Conservation (phyloP, 2,113 vertebrate species). For the Euleptes europaea region DNA sequence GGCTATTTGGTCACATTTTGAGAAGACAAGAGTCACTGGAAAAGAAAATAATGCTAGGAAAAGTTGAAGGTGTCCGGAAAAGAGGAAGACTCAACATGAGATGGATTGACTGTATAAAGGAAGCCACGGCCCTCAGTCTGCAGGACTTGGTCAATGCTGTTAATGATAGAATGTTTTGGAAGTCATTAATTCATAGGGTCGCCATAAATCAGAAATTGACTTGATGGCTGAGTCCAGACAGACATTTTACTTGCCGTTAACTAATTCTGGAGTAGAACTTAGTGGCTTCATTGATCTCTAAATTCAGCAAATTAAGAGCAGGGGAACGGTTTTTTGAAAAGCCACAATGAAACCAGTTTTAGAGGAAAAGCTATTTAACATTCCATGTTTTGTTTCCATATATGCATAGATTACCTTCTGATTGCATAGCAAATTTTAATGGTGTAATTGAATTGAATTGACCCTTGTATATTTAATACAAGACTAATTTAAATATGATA, state of each 20-base stretch:
- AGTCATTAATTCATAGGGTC: no score
- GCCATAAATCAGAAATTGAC: no score
- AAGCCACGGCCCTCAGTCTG: no score
- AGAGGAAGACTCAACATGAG: no score
- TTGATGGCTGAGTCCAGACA: background rate
- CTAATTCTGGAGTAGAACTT: background rate
- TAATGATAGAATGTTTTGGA: no score
- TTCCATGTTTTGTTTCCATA: background rate
- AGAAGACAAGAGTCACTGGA: no score
- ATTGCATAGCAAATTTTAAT: conserved; percentile 29
- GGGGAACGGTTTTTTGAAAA: background rate
- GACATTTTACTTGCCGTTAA: background rate
- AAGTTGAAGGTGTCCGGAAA: no score
- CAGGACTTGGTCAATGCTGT: no score
- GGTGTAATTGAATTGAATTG: conserved; percentile 23
- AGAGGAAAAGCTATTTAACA: background rate
- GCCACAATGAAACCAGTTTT: background rate
- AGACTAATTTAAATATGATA: conserved; percentile 49
- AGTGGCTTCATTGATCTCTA: background rate
- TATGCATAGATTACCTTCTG: conserved; percentile 5
- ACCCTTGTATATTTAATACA: background rate
- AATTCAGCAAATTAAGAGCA: background rate
- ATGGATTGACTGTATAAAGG: no score
- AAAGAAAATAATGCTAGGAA: no score
- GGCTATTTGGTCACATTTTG: background rate